Conservation (phyloP, 1,140 invertebrate species). For the Lepidurus couesii region DNA sequence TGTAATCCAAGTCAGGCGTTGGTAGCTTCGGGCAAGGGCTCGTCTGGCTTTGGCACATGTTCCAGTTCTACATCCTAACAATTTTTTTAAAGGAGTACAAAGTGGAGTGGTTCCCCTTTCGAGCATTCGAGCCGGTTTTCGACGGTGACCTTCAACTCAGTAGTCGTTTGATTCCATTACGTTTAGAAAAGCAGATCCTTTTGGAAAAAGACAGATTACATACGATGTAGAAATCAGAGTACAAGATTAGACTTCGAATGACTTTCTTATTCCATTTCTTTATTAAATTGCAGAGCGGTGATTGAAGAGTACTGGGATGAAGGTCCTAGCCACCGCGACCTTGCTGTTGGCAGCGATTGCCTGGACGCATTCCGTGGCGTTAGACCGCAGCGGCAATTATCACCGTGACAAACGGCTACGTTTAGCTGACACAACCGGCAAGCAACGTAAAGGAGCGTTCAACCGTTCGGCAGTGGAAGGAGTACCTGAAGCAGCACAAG, state of each 20-base stretch:
- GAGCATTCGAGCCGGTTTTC: neutral
- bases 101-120: neutral
- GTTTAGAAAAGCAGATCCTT: too few species aligned
- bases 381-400: neutral
- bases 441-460: neutral
- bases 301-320: neutral
- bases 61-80: neutral
- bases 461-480: neutral
- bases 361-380: constrained; percentile 3
- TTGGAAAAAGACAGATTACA: too few species aligned
- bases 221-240: too few species aligned
- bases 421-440: neutral
- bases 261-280: neutral
- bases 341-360: neutral
- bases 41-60: constrained; percentile 3
- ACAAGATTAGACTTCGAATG: too few species aligned
- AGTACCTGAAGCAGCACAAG: neutral
- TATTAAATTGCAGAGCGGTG: neutral
- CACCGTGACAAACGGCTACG: neutral
- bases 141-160: neutral
- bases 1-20: neutral
- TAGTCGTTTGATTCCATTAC: too few species aligned
- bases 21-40: constrained; percentile 1
- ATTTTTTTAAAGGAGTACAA: neutral
- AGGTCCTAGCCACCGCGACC: constrained; percentile 11